phyloP scores from a whole-genome alignment of 2,113 vertebrate genomes.

The Brienomyrus brachyistius region DNA sequence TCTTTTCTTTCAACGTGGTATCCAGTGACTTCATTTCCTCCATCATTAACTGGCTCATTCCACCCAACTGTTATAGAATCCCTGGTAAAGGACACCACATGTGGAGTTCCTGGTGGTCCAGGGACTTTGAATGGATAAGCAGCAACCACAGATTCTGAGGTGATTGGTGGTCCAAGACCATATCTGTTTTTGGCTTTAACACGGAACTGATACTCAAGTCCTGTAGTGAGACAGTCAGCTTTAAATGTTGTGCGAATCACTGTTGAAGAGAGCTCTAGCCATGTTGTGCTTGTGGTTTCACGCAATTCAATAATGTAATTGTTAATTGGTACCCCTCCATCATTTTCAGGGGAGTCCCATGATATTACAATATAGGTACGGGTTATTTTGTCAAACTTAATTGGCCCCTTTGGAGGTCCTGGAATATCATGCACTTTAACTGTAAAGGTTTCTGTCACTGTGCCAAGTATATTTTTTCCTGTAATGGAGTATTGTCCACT shows the following conservation, averaged over 20 bases:
- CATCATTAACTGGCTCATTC: conserved; percentile 90
- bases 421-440: conserved; percentile 92
- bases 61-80: conserved; percentile 92
- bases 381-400: conserved; percentile 87
- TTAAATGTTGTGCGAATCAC: conserved; percentile 91
- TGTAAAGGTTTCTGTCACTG: conserved; percentile 78
- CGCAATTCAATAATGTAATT: conserved; percentile 89
- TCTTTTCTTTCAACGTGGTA: conserved; percentile 97
- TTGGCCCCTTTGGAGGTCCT: conserved; percentile 87
- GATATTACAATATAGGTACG: conserved; percentile 80
- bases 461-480: conserved; percentile 87
- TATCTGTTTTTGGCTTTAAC: conserved; percentile 96
- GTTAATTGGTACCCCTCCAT: conserved; percentile 92
- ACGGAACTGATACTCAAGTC: conserved; percentile 91
- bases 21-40: conserved; percentile 89
- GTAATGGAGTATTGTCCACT: conserved; percentile 78
- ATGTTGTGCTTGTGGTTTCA: conserved; percentile 83
- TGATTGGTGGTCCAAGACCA: conserved; percentile 80
- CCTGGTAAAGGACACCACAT: conserved; percentile 82
- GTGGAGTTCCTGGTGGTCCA: conserved; percentile 90
- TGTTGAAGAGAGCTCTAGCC: conserved; percentile 79
- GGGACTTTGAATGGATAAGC: conserved; percentile 90
- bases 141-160: conserved; percentile 78
- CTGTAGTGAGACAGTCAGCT: conserved; percentile 79
- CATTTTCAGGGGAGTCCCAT: conserved; percentile 89